Evolutionary conservation across 30 jellyfish, hydroid and myxozoan species (phyloP).

Genomic region (Cassiopea xamachana): DNA sequence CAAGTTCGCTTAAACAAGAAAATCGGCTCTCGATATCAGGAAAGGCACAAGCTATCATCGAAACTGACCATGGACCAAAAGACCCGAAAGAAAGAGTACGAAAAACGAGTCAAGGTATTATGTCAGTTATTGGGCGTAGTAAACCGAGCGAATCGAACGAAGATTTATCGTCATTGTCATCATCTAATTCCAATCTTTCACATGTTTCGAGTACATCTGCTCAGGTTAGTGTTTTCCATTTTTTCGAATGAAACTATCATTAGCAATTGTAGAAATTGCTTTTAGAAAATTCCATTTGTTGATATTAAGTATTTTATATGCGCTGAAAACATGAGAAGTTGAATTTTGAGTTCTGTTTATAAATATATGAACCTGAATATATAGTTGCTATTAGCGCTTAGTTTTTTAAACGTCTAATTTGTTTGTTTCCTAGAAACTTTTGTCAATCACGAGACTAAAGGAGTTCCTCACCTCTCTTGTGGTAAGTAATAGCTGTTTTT

Average conservation of each 20-base stretch:
- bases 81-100: slow-evolving; percentile 71
- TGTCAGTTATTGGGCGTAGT: slow-evolving; percentile 76
- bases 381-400: too few species aligned
- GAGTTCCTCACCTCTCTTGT: slow-evolving; percentile 63
- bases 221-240: slow-evolving; percentile 33
- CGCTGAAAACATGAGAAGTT: too few species aligned
- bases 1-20: slow-evolving; percentile 60
- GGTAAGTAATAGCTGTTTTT: slow-evolving; percentile 39
- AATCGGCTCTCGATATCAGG: slow-evolving; percentile 44
- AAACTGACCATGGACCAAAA: slow-evolving; percentile 25
- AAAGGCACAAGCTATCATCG: slow-evolving; percentile 30
- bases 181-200: slow-evolving; percentile 64
- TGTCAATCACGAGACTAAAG: slow-evolving; percentile 58
- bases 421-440: slow-evolving; percentile 34
- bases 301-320: too few species aligned
- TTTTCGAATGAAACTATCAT: not conserved
- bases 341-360: too few species aligned
- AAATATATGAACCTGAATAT: too few species aligned
- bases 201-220: slow-evolving; percentile 37
- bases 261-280: too few species aligned
- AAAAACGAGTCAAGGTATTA: slow-evolving; percentile 72
- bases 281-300: too few species aligned
- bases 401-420: not conserved
- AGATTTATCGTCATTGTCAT: slow-evolving; percentile 85
- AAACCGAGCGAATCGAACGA: slow-evolving; percentile 84